Base-by-base conservation (phyloP, 2,888 invertebrate genomes). In the Sepiola atlantica region DNA sequence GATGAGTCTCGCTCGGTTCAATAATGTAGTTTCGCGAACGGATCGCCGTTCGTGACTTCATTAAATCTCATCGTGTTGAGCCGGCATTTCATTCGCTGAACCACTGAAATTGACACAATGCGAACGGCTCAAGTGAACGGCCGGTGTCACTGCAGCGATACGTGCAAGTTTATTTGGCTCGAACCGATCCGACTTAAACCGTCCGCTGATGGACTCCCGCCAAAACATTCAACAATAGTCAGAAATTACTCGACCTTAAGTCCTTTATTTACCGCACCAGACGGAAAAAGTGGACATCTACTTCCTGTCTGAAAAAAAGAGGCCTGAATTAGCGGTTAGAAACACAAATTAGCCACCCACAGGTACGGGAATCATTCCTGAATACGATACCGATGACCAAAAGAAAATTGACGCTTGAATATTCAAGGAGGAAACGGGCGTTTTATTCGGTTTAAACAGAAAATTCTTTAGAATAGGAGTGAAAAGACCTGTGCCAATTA, bases 211-310 rank as follows among this genome's bases (percentile, higher is more conserved):
- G 77, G 77, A 77, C 32, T 32, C n/a, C 3, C 18, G 77, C 77
- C 77, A 77, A 77, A 45, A 77, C 32, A 77, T n/a, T 77, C 77
- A 77, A 77, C 77, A 77, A 77, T 77, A 77, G 77, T n/a, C n/a
- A 32, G 32, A 77, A 32, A 77, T 77, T 77, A 77, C 77, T 77
- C 32, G 77, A 77, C 77, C 77, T 16, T 77, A 77, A 77, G 32
- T 77, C 77, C 32, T 77, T 77, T 77, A 77, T 77, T 77, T 77
- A 77, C 77, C 14, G 14, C 77, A n/a, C n/a, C 32, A n/a, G 77
- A 32, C 32, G 77, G 77, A 32, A 32, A 77, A 77, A n/a, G 77
- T 77, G n/a, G 77, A 77, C 14, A 18, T 77, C 77, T 77, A 77
- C 77, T 77, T 77, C 77, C 77, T 77, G 77, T 32, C 77, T 14